These are phyloP conservation scores for Hippasteria phrygiana DNA, from an alignment of 53 echinoderm and acorn worm genomes.

Conservation along the genomic window DNA sequence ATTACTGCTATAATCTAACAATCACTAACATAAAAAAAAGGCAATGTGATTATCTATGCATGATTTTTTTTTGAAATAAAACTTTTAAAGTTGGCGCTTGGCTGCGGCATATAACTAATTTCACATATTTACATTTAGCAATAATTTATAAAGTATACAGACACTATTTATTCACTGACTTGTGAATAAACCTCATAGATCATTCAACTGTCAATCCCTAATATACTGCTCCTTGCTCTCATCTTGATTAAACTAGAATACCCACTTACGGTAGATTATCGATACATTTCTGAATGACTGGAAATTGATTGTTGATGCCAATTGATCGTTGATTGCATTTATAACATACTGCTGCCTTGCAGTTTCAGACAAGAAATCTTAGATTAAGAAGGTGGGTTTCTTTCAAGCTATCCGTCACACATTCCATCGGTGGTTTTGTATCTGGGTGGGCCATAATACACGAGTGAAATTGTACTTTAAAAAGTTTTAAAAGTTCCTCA, in stretches of 20 bases:
- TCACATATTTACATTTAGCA: conserved; percentile 47
- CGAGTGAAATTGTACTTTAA: not conserved
- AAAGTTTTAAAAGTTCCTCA: not conserved
- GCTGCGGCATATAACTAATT: not conserved
- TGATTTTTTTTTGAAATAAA: not conserved
- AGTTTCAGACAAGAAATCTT: not conserved
- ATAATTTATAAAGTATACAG: conserved; percentile 42
- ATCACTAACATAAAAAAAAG: not conserved
- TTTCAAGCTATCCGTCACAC: not conserved
- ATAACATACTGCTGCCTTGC: not conserved
- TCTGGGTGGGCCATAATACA: conserved; percentile 8
- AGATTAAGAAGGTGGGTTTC: conserved; percentile 20
- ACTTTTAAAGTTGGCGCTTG: not conserved
- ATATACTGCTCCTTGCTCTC: not conserved
- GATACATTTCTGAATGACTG: conserved; percentile 9
- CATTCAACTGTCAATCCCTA: not conserved
- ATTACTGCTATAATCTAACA: conserved; percentile 41
- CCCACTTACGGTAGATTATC: conserved; percentile 36
- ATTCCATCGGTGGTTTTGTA: conserved; percentile 40
- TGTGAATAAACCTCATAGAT: conserved; percentile 1
- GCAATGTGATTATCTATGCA: conserved; percentile 17
- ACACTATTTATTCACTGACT: not conserved
- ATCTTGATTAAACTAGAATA: conserved; percentile 53
- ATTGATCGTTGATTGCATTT: conserved; percentile 9
- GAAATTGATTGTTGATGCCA: conserved; percentile 19